phyloP scores from a whole-genome alignment of 1,140 invertebrate species.

The Zaprionus davidi region DNA sequence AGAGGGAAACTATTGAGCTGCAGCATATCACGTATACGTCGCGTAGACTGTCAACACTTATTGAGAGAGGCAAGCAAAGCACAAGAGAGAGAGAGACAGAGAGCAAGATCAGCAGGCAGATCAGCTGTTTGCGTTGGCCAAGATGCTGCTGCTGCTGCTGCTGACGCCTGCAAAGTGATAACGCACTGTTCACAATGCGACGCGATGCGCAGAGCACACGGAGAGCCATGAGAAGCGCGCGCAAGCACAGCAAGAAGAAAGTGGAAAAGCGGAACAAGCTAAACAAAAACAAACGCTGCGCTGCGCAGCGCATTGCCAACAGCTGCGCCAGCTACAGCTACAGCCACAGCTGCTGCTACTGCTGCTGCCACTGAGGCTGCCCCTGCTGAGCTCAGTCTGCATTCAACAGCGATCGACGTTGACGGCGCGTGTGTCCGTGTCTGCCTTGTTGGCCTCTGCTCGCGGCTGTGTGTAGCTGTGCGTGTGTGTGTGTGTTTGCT shows the following conservation, averaged over 20 bases:
- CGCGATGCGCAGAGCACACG: slow-evolving; percentile 40
- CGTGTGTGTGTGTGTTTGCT: slow-evolving; percentile 12
- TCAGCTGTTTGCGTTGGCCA: neutral
- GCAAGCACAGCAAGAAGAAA: slow-evolving; percentile 78
- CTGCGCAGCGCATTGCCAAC: slow-evolving; percentile 67
- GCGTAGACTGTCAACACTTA: slow-evolving; percentile 6
- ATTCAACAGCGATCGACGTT: slow-evolving; percentile 74
- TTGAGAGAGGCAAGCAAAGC: slow-evolving; percentile 8
- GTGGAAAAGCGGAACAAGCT: slow-evolving; percentile 61
- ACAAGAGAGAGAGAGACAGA: neutral
- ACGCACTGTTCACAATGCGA: neutral
- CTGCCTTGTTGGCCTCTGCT: slow-evolving; percentile 1
- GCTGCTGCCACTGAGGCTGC: neutral
- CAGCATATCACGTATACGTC: slow-evolving; percentile 52
- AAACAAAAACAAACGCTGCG: slow-evolving; percentile 68
- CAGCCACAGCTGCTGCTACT: neutral
- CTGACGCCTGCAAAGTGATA: slow-evolving; percentile 19
- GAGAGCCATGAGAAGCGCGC: slow-evolving; percentile 76
- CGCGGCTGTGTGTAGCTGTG: neutral
- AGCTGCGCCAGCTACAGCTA: slow-evolving; percentile 53
- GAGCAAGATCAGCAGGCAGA: neutral
- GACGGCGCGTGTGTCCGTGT: slow-evolving; percentile 4
- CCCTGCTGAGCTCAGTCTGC: slow-evolving; percentile 59
- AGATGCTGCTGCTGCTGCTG: neutral
- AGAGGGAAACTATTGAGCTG: neutral